Evolutionary conservation across 2,113 vertebrate genomes (phyloP).

Genomic region (Arizona elegans): DNA sequence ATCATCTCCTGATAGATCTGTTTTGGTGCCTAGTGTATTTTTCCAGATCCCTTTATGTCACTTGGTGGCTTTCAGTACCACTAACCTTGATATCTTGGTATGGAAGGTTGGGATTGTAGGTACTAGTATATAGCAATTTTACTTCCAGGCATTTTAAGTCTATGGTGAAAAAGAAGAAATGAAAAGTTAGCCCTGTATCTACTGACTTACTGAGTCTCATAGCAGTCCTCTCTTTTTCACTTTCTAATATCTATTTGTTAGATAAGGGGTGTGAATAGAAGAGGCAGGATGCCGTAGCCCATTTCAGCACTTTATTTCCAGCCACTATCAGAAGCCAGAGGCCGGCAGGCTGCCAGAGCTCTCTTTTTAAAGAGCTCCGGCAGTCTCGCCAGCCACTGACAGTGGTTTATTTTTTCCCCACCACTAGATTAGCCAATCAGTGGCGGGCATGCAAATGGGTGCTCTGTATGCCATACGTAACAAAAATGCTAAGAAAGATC

Average conservation of each 20-base stretch:
- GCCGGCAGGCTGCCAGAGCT: too few relatives aligned
- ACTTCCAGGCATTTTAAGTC: neutral
- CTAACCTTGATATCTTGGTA: neutral
- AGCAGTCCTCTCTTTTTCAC: neutral
- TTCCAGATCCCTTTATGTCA: neutral
- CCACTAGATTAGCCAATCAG: too few relatives aligned
- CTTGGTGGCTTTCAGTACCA: neutral
- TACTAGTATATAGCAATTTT: neutral
- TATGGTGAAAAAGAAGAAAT: neutral
- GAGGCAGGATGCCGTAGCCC: too few relatives aligned
- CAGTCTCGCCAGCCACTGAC: too few relatives aligned
- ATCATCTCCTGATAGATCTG: neutral
- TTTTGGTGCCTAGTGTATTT: neutral
- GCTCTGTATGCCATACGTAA: too few relatives aligned
- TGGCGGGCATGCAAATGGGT: too few relatives aligned
- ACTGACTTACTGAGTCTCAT: neutral
- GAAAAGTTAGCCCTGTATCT: neutral
- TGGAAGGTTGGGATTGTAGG: neutral
- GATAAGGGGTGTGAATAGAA: too few relatives aligned
- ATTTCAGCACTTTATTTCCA: too few relatives aligned
- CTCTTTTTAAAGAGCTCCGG: too few relatives aligned
- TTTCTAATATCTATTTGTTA: neutral
- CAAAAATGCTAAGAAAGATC: neutral
- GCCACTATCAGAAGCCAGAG: too few relatives aligned
- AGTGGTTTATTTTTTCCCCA: too few relatives aligned